phyloP scores from a whole-genome alignment of 2,888 invertebrate species.

The Sphecodes monilicornis region DNA sequence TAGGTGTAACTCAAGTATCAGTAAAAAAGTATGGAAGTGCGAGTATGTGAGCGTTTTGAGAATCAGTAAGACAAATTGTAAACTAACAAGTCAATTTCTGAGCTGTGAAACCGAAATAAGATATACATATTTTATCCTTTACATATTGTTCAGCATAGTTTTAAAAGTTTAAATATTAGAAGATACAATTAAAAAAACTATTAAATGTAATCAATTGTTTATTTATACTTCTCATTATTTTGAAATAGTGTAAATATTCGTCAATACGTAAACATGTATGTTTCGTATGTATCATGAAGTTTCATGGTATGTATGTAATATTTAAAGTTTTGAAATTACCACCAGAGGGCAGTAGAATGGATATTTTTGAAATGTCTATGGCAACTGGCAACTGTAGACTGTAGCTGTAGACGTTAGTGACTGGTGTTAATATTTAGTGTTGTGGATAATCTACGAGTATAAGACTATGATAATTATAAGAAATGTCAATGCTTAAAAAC shows the following conservation, averaged over 20 bases:
- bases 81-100: too few species aligned
- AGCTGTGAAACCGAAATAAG: too few species aligned
- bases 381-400: too few species aligned
- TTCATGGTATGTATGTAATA: not conserved
- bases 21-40: too few species aligned
- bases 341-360: slow-evolving; percentile 26
- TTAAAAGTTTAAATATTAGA: not conserved
- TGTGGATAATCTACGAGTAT: too few species aligned
- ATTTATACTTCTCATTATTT: not conserved
- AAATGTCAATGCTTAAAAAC: not conserved
- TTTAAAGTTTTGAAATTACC: not conserved
- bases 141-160: not conserved
- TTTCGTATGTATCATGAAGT: too few species aligned
- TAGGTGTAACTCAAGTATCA: too few species aligned
- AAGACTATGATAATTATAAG: too few species aligned
- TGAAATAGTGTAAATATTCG: slow-evolving; percentile 6
- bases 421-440: too few species aligned
- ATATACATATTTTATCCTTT: not conserved
- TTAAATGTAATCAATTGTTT: not conserved
- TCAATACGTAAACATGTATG: not conserved
- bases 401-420: slow-evolving; percentile 45
- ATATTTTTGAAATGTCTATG: slow-evolving; percentile 45
- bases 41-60: too few species aligned
- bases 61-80: too few species aligned
- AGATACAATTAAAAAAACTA: not conserved